Base-by-base conservation (phyloP, 2,888 invertebrate genomes). In the Caenorhabditis drosophilae region DNA sequence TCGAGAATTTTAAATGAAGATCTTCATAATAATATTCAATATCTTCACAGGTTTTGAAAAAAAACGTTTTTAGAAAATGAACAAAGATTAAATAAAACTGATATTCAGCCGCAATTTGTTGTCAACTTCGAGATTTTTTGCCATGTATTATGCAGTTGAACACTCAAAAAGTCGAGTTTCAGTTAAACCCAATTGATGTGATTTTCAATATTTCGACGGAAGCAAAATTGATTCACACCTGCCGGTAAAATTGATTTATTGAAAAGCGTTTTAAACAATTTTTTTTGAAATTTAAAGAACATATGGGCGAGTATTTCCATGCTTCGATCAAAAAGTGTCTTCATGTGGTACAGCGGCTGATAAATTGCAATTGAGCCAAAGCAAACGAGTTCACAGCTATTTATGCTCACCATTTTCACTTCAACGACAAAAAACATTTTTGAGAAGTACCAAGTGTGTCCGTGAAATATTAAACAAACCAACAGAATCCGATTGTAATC, bases 121-220 rank as follows among this genome's bases (percentile, higher is more conserved):
- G 76, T 45, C 62, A 72, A 20, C 56, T 70, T 31, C 58, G 60
- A 35, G 70, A 75, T 26, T 75, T 71, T 53, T 46, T 76, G 51
- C 59, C 70, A 11, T 78, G 78, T 55, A 67, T 74, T 9, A 55
- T 76, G 50, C 63, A 70, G 34, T 48, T 76, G 16, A 70, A 66
- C 27, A 44, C 72, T 2, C 70, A 70, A 40, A 58, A 61, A 45
- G 73, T 77, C 12, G 76, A 69, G 9, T 77, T 77, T 56, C 71
- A 77, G 26, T 63, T 63, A 22, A 76, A 77, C 46, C 68, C 77
- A 12, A 51, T 77, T 16, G 68, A 76, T 31, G 73, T 77, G 1
- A 54, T 77, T 15, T 71, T 71, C 55, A 71, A 70, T 22, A 66
- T 77, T 15, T 74, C 71, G 0, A 68, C 76, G 4, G 75, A 75